A percentile compares a stretch with the other conserved stretches of the same genome.
Conservation (phyloP, 2,797 vertebrate species). For the Erithacus rubecula region DNA sequence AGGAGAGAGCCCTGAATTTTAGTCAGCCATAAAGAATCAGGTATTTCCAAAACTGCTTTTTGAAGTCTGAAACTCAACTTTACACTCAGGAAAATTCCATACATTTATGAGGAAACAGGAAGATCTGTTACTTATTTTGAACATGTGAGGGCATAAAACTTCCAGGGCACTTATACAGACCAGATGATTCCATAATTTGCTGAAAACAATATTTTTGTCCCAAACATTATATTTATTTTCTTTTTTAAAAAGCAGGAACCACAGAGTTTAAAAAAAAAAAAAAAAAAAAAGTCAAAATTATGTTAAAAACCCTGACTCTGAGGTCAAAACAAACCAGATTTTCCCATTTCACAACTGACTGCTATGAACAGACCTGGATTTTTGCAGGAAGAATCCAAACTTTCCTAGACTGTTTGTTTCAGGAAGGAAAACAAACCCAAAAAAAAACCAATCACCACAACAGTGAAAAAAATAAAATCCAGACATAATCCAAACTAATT, state of each 20-base stretch:
- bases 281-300: background rate
- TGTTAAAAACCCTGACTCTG: background rate
- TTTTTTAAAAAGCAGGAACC: background rate
- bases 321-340: background rate
- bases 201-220: background rate
- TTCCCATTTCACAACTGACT: background rate
- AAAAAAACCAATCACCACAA: background rate
- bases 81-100: background rate
- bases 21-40: background rate
- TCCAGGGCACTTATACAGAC: background rate
- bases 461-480: background rate
- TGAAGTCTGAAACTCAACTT: background rate
- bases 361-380: background rate
- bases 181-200: background rate
- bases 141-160: background rate
- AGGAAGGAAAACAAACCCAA: background rate
- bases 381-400: background rate
- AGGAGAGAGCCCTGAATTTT: background rate
- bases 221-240: background rate
- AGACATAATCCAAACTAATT: background rate
- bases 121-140: constrained; percentile 15
- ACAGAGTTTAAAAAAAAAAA: background rate
- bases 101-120: background rate
- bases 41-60: background rate
- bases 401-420: background rate